Evolutionary conservation across 2,113 vertebrate genomes (phyloP).

Genomic region (Illadopsis cleaveri): DNA sequence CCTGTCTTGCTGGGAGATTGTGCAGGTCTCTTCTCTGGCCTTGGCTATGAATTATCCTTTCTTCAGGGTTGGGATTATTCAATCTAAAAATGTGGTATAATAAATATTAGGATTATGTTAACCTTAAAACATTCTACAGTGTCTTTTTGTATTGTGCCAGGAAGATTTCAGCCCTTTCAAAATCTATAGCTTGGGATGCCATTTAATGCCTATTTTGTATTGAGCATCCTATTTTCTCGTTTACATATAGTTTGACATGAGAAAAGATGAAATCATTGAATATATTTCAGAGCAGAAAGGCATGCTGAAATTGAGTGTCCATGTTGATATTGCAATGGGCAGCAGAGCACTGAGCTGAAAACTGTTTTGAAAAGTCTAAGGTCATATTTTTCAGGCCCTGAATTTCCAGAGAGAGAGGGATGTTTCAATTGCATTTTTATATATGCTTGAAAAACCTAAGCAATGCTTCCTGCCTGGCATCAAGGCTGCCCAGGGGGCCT

Average conservation of each 20-base stretch:
- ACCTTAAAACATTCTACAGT: background rate
- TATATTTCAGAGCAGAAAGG: background rate
- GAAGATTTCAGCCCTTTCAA: background rate
- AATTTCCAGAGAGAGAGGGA: background rate
- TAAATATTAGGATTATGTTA: background rate
- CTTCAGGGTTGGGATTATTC: background rate
- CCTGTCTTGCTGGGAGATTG: background rate
- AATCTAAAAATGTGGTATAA: background rate
- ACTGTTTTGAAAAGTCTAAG: background rate
- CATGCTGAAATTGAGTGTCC: background rate
- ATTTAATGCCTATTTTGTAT: background rate
- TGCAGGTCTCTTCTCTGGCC: background rate
- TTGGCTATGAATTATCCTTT: background rate
- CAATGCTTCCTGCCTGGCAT: background rate
- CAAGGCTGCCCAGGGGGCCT: background rate
- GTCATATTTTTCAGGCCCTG: background rate
- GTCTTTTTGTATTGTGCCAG: background rate
- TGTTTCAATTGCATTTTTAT: background rate
- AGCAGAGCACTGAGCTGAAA: background rate
- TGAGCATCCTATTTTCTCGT: background rate
- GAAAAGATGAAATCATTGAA: background rate
- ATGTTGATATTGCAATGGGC: background rate
- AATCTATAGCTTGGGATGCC: background rate
- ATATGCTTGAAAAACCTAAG: background rate
- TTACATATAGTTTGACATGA: background rate